Conservation (phyloP, 2,113 vertebrate genomes). For the Nycticorax nycticorax region DNA sequence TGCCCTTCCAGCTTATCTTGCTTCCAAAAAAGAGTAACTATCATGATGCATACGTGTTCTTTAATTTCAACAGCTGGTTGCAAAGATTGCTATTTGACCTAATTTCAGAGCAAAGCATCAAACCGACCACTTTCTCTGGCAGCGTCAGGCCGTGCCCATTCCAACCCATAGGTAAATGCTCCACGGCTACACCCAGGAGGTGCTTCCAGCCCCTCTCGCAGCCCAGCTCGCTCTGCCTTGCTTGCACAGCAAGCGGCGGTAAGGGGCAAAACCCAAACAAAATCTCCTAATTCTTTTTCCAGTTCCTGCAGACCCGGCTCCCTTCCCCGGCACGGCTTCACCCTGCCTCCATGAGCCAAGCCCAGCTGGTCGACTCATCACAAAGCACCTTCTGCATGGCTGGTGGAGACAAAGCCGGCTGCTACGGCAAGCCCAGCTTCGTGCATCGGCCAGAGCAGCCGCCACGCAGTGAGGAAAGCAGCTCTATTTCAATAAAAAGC, state of each 20-base stretch:
- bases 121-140: not conserved
- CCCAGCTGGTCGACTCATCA: not conserved
- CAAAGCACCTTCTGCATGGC: not conserved
- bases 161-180: fast-evolving
- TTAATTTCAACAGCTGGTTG: not conserved
- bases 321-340: fast-evolving
- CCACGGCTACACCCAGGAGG: not conserved
- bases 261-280: not conserved
- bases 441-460: not conserved
- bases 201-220: not conserved
- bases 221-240: not conserved
- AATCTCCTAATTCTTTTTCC: not conserved
- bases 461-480: not conserved
- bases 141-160: not conserved
- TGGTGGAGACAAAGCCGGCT: not conserved
- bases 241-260: not conserved
- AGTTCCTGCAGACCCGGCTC: not conserved
- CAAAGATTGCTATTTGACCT: not conserved
- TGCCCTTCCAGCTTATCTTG: not conserved
- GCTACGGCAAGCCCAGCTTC: not conserved
- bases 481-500: not conserved
- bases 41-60: fast-evolving
- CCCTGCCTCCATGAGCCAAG: not conserved
- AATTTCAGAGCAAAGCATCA: not conserved
- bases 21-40: not conserved